Evolutionary conservation across 1,140 invertebrate species (phyloP).

Genomic region (Brachionus angularis): DNA sequence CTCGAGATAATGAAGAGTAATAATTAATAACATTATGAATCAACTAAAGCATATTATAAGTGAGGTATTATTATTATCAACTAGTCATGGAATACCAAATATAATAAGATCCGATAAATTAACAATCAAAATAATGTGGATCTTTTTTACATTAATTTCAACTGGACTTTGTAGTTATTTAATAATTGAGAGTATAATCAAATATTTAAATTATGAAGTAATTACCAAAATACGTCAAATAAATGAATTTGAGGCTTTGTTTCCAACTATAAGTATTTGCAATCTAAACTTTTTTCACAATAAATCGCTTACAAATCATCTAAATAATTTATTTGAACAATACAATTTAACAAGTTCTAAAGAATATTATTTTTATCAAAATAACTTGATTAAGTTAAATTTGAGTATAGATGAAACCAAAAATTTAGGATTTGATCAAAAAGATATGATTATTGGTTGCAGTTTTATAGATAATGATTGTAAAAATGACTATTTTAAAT

Average conservation of each 20-base stretch:
- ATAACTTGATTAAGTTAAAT: not conserved
- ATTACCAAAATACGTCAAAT: not conserved
- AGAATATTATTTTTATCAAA: not conserved
- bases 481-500: not conserved
- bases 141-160: not conserved
- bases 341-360: not conserved
- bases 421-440: not conserved
- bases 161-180: not conserved
- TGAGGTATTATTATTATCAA: not conserved
- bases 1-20: too few species aligned
- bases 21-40: too few species aligned
- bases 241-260: not conserved
- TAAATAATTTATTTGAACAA: not conserved
- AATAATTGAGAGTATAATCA: not conserved
- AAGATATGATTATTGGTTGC: not conserved
- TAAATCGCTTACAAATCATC: not conserved
- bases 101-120: not conserved
- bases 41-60: too few species aligned
- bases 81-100: not conserved
- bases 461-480: not conserved
- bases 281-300: conserved; percentile 6
- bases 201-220: not conserved
- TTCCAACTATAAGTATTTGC: not conserved
- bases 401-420: not conserved
- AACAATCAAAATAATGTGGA: not conserved